phyloP scores from a whole-genome alignment of 2,113 vertebrate species.

The Apus apus region DNA sequence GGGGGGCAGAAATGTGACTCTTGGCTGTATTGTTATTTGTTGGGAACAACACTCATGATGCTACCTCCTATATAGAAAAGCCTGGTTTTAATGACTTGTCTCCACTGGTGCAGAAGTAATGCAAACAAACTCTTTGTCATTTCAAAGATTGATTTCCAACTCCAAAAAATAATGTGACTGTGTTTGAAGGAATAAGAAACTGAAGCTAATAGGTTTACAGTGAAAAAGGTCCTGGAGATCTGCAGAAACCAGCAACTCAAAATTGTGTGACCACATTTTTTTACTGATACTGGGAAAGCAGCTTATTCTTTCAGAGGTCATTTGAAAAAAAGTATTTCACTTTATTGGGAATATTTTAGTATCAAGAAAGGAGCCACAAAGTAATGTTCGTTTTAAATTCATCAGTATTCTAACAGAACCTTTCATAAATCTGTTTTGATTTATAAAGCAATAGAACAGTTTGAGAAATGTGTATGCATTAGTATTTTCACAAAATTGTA shows the following conservation, averaged over 20 bases:
- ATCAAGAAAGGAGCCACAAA: slow-evolving; percentile 7
- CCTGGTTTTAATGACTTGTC: background rate
- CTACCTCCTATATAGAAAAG: background rate
- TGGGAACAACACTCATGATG: background rate
- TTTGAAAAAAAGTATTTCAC: background rate
- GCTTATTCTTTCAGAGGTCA: background rate
- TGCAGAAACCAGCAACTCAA: background rate
- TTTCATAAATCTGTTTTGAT: slow-evolving; percentile 15
- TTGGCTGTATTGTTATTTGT: background rate
- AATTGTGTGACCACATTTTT: background rate
- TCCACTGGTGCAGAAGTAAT: background rate
- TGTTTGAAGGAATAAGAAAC: background rate
- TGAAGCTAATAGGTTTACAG: background rate
- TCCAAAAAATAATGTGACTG: background rate
- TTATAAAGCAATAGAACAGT: background rate
- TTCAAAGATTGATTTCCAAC: background rate
- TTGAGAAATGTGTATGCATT: background rate
- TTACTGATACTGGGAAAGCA: background rate
- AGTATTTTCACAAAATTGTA: background rate
- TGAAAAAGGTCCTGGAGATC: background rate
- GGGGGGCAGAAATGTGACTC: background rate
- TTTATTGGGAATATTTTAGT: background rate
- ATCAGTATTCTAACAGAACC: slow-evolving; percentile 13
- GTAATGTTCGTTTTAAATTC: background rate
- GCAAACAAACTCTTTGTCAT: background rate